These are phyloP conservation scores for Rhea pennata DNA, from an alignment of 2,113 vertebrate genomes.

Conservation along the genomic window DNA sequence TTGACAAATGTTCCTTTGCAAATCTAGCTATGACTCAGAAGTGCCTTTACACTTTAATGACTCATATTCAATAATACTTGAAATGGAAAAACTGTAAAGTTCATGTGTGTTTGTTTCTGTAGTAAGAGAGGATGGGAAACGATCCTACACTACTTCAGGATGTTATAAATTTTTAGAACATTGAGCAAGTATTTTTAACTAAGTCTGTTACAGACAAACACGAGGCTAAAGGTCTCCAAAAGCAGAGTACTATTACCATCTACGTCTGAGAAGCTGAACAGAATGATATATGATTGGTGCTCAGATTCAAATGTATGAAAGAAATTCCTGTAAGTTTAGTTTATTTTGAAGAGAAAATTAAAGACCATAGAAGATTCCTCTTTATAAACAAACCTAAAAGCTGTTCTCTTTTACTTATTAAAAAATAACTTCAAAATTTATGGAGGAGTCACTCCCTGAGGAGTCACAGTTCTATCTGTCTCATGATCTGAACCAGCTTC, in stretches of 20 bases:
- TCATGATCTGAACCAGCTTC: not conserved
- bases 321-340: not conserved
- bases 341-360: not conserved
- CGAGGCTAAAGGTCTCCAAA: not conserved
- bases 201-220: not conserved
- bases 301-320: not conserved
- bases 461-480: not conserved
- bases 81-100: not conserved
- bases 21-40: conserved; percentile 38
- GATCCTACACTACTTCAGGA: not conserved
- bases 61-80: not conserved
- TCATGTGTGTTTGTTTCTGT: conserved; percentile 20
- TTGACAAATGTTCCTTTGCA: conserved; percentile 8
- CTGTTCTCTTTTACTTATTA: not conserved
- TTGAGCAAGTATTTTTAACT: not conserved
- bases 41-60: conserved; percentile 4
- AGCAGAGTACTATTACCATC: not conserved
- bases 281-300: not conserved
- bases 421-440: not conserved
- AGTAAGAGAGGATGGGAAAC: not conserved
- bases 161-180: not conserved
- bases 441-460: not conserved
- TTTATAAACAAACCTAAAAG: not conserved
- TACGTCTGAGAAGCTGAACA: not conserved
- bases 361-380: not conserved